phyloP scores from a whole-genome alignment of 2,113 vertebrate species.

The Chaenocephalus aceratus region DNA sequence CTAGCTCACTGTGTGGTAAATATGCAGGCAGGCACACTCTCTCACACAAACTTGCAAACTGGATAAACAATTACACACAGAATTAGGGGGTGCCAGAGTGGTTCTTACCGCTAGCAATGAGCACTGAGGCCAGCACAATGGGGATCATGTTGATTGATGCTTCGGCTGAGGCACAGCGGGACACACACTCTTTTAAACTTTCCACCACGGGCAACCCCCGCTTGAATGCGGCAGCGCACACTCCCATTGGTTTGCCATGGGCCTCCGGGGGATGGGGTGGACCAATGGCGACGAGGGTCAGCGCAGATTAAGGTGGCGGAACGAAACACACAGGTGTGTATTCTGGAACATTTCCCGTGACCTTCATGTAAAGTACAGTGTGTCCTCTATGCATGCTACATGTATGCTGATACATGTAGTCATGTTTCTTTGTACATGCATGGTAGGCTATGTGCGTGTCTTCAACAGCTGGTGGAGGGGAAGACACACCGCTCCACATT shows the following conservation, averaged over 20 bases:
- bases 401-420: too few relatives aligned
- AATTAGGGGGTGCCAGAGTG: constrained; percentile 67
- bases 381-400: too few relatives aligned
- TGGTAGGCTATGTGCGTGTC: background rate
- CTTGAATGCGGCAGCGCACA: constrained; percentile 13
- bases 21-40: background rate
- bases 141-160: constrained; percentile 83
- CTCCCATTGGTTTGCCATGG: constrained; percentile 59
- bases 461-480: constrained; percentile 1
- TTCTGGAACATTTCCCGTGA: constrained; percentile 74
- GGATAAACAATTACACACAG: constrained; percentile 56
- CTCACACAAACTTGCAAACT: constrained; percentile 31
- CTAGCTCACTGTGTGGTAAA: constrained; percentile 6
- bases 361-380: constrained; percentile 30
- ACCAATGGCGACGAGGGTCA: constrained; percentile 58
- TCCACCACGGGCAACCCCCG: constrained; percentile 53
- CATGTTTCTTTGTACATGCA: background rate
- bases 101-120: constrained; percentile 85
- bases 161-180: constrained; percentile 66
- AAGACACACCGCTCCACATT: background rate
- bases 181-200: constrained; percentile 73
- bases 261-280: constrained; percentile 5
- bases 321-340: constrained; percentile 67
- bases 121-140: constrained; percentile 82
- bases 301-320: background rate